Conservation (phyloP, 1,140 invertebrate species). For the Drosophila triauraria region DNA sequence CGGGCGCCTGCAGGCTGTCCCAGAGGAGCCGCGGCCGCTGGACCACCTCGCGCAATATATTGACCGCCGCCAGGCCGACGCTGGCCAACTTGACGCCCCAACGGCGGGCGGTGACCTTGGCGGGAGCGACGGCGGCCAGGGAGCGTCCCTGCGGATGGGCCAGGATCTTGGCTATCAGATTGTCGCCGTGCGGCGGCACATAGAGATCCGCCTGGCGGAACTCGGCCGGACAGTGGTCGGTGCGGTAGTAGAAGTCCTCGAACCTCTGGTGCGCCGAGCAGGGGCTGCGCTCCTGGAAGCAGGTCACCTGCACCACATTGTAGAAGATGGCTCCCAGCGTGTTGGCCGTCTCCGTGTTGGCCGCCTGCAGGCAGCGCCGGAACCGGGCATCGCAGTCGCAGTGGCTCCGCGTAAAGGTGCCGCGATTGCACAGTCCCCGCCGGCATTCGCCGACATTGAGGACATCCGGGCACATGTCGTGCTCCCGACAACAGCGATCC, state of each 20-base stretch:
- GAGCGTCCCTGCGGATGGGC: slow-evolving; percentile 67
- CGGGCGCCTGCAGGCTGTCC: slow-evolving; percentile 69
- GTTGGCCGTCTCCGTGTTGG: slow-evolving; percentile 89
- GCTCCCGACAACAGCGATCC: slow-evolving; percentile 91
- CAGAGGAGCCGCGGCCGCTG: slow-evolving; percentile 70
- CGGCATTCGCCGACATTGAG: slow-evolving; percentile 87
- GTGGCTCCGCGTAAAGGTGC: slow-evolving; percentile 89
- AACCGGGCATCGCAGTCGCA: slow-evolving; percentile 91
- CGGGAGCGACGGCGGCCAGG: slow-evolving; percentile 41
- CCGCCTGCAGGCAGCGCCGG: slow-evolving; percentile 88
- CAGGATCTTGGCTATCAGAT: slow-evolving; percentile 77
- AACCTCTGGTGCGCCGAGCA: slow-evolving; percentile 89
- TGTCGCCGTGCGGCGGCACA: slow-evolving; percentile 76
- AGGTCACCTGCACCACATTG: slow-evolving; percentile 89
- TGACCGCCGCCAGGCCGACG: slow-evolving; percentile 79
- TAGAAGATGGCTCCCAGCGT: slow-evolving; percentile 90
- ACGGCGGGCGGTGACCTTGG: slow-evolving; percentile 64
- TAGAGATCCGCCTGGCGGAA: slow-evolving; percentile 79
- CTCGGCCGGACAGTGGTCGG: slow-evolving; percentile 70
- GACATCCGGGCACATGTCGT: slow-evolving; percentile 90
- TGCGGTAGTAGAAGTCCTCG: slow-evolving; percentile 72
- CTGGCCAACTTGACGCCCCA: slow-evolving; percentile 80
- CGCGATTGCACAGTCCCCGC: slow-evolving; percentile 89
- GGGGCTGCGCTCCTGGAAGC: slow-evolving; percentile 88
- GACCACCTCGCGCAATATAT: slow-evolving; percentile 78